A percentile compares a stretch with the other conserved stretches of the same genome.
Conservation (phyloP, 1,140 invertebrate genomes). For the Grapholita molesta region DNA sequence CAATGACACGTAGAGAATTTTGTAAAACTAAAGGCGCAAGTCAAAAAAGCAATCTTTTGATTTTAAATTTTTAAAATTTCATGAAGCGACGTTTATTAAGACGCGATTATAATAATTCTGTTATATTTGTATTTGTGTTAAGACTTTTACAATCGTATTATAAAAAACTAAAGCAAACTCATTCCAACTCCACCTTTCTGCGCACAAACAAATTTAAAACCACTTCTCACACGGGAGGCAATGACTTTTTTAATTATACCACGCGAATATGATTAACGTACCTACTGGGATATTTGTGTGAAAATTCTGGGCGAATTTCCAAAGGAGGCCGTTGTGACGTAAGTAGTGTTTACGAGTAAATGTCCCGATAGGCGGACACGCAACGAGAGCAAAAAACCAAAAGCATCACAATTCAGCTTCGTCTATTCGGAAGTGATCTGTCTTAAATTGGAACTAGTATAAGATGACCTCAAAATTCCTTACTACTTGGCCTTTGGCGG, state of each 20-base stretch:
- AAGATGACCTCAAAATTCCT: not conserved
- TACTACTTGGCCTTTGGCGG: not conserved
- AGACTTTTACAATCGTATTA: not conserved
- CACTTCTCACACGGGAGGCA: not conserved
- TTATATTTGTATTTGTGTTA: not conserved
- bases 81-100: no score
- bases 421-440: not conserved
- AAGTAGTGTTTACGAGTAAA: constrained; percentile 15
- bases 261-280: not conserved
- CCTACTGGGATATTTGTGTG: constrained; percentile 8
- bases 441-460: not conserved
- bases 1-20: no score
- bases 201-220: not conserved
- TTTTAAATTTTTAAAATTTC: no score
- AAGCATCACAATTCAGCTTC: not conserved
- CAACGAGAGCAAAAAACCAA: not conserved
- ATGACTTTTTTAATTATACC: constrained; percentile 20
- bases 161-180: not conserved
- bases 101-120: no score
- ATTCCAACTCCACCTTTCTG: not conserved
- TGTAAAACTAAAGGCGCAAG: no score
- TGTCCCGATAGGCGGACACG: not conserved
- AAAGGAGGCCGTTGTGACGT: constrained; percentile 29
- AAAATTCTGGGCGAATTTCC: constrained; percentile 39
- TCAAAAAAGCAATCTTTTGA: no score